These are phyloP conservation scores for Scarus forsteni DNA, from an alignment of 2,797 vertebrate genomes.

Conservation along the genomic window DNA sequence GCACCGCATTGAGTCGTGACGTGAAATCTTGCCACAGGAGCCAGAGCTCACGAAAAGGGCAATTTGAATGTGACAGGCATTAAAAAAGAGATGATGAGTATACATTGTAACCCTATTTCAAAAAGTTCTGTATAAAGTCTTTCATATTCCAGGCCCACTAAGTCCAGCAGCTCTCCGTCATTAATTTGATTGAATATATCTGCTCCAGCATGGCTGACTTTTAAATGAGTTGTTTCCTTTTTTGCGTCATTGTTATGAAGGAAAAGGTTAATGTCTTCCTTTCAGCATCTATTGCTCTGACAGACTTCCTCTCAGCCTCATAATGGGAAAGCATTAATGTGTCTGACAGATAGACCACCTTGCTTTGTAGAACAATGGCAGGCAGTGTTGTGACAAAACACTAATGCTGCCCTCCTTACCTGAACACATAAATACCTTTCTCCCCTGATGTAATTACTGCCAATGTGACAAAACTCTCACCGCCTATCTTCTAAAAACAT, in stretches of 20 bases:
- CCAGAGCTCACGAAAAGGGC: too few relatives aligned
- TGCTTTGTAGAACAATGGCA: slow-evolving; percentile 35
- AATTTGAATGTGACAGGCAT: too few relatives aligned
- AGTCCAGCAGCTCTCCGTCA: slow-evolving; percentile 14
- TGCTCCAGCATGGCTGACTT: slow-evolving; percentile 21
- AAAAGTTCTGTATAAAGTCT: slow-evolving; percentile 18
- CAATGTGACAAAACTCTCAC: slow-evolving; percentile 15
- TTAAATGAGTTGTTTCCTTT: slow-evolving; percentile 21
- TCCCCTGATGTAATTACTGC: slow-evolving; percentile 13
- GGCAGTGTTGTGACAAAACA: slow-evolving; percentile 25
- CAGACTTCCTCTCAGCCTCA: slow-evolving; percentile 7
- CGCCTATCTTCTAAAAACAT: slow-evolving; percentile 37
- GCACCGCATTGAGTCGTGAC: too few relatives aligned
- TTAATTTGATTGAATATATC: slow-evolving; percentile 17
- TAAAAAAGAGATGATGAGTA: too few relatives aligned
- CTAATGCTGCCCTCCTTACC: slow-evolving; percentile 1
- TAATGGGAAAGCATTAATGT: slow-evolving; percentile 10
- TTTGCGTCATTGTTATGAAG: background rate
- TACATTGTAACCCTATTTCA: slow-evolving; percentile 11
- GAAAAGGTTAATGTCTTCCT: slow-evolving; percentile 12
- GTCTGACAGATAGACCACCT: slow-evolving; percentile 28
- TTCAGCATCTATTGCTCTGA: slow-evolving; percentile 4
- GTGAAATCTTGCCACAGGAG: too few relatives aligned
- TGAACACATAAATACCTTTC: slow-evolving; percentile 19
- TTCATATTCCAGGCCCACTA: slow-evolving; percentile 24